Evolutionary conservation across 1,140 invertebrate species (phyloP), one percentile per base, ranked within the genome.

Genomic region (Mycetomoellerius zeteki): DNA sequence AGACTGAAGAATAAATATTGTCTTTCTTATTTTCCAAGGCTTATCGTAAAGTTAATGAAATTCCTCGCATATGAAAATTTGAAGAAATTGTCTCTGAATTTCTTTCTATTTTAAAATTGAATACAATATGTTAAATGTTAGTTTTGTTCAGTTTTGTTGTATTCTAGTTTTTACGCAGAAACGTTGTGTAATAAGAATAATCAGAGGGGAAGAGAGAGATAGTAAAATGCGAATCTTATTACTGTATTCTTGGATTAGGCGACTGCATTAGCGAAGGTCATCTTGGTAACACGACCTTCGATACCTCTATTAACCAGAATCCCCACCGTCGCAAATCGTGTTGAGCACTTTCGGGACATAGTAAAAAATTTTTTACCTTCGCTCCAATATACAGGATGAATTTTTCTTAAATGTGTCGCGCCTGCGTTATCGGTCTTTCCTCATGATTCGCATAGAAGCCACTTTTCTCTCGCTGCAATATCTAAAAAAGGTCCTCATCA

Each of bases 251-350:
- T 27, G n/a, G 3, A 24, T 43, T 24, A 3, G 19, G 2, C 1
- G 43, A 64, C 62, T 81, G 19, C 10, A 50, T 86, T 30, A 86
- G 56, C n/a, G 50, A 77, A 82, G 64, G 76, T 90, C 84, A 90
- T 50, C 76, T 89, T 89, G 84, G 62, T 33, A 33, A 33, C n/a
- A n/a, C n/a, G n/a, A n/a, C 8, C 37, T 12, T 43, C 2, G 37
- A 43, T 43, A 43, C 7, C 8, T 2, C 37, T 43, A 12, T 43
- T 43, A 43, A 43, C 8, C 10, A 10, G 10, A 10, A 43, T 7
- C 37, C 2, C 37, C 37, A 43, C 2, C 2, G 10, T 37, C 33
- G 6, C 3, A 37, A 37, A 37, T 43, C 37, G 2, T 43, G 8
- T 43, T 43, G 33, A 0, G 33, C 33, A 37, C 7, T 37, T 0